Evolutionary conservation across 1,140 invertebrate species (phyloP).

Genomic region (Scaptodrosophila lebanonensis): DNA sequence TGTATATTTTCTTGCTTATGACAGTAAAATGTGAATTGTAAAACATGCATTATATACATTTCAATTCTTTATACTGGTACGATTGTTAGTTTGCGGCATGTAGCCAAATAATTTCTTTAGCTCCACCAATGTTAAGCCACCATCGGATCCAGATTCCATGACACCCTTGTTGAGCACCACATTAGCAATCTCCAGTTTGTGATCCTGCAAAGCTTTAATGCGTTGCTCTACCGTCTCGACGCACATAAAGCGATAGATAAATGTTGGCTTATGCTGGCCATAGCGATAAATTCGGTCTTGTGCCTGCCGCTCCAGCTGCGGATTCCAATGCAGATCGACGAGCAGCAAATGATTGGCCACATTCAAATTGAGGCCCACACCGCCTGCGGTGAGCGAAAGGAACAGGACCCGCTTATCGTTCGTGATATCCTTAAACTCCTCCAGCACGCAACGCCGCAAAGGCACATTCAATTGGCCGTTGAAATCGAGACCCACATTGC

Average conservation of each 20-base stretch:
- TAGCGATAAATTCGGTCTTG: constrained; percentile 58
- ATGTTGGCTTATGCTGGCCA: constrained; percentile 36
- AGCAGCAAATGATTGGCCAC: constrained; percentile 48
- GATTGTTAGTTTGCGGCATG: too few species aligned
- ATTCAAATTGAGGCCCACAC: constrained; percentile 49
- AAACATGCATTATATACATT: too few species aligned
- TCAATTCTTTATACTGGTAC: too few species aligned
- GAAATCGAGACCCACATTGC: constrained; percentile 28
- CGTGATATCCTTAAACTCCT: constrained; percentile 20
- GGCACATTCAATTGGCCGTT: constrained; percentile 27
- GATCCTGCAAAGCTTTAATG: constrained; percentile 86
- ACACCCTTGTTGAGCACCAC: constrained; percentile 79
- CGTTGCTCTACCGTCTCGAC: constrained; percentile 89
- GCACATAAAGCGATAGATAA: constrained; percentile 84
- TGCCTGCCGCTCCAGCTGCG: constrained; percentile 43
- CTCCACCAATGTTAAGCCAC: constrained; percentile 24
- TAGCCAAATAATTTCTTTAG: constrained; percentile 34
- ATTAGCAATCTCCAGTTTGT: constrained; percentile 86
- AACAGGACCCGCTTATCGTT: constrained; percentile 32
- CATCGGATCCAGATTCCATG: background rate
- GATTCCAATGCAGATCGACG: constrained; percentile 51
- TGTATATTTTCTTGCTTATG: too few species aligned
- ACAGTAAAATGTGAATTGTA: too few species aligned
- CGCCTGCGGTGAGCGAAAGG: constrained; percentile 42
- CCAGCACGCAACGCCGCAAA: constrained; percentile 19